phyloP scores from a whole-genome alignment of 2,888 invertebrate genomes.

The Caenorhabditis drosophilae region DNA sequence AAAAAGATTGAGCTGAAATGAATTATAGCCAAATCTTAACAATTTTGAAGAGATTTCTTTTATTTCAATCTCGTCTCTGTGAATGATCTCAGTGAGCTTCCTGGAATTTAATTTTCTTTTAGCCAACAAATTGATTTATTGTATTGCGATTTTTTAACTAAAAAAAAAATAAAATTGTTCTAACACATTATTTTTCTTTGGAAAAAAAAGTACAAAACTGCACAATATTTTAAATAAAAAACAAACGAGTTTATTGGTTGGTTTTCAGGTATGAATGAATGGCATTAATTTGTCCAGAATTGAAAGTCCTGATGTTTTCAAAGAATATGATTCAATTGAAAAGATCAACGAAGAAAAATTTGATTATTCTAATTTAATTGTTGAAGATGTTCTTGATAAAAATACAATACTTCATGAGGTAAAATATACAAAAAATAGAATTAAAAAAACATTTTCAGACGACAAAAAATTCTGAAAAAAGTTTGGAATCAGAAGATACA shows the following conservation, averaged over 20 bases:
- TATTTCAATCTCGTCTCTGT: slow-evolving; percentile 25
- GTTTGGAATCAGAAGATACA: too few species aligned
- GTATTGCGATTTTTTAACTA: slow-evolving; percentile 27
- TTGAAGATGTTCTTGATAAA: neutral
- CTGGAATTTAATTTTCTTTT: slow-evolving; percentile 27
- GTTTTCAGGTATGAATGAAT: neutral
- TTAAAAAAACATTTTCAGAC: too few species aligned
- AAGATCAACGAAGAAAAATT: slow-evolving; percentile 1
- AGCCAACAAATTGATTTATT: slow-evolving; percentile 15
- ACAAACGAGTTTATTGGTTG: neutral
- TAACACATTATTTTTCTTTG: slow-evolving; percentile 10
- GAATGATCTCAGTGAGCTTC: slow-evolving; percentile 42
- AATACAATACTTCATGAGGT: too few species aligned
- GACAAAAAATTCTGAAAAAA: too few species aligned
- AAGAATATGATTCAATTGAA: slow-evolving; percentile 21
- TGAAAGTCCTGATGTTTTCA: neutral
- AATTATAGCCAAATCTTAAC: neutral
- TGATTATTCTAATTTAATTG: neutral
- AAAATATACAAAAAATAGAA: too few species aligned
- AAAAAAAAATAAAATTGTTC: slow-evolving; percentile 38
- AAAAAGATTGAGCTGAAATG: neutral
- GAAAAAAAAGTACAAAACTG: neutral
- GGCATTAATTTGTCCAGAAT: neutral
- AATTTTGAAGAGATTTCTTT: slow-evolving; percentile 15
- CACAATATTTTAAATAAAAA: neutral